A percentile compares a stretch with the other conserved stretches of the same genome.
Conservation (phyloP, 2,888 invertebrate genomes). For the Entomobrya multifasciata region DNA sequence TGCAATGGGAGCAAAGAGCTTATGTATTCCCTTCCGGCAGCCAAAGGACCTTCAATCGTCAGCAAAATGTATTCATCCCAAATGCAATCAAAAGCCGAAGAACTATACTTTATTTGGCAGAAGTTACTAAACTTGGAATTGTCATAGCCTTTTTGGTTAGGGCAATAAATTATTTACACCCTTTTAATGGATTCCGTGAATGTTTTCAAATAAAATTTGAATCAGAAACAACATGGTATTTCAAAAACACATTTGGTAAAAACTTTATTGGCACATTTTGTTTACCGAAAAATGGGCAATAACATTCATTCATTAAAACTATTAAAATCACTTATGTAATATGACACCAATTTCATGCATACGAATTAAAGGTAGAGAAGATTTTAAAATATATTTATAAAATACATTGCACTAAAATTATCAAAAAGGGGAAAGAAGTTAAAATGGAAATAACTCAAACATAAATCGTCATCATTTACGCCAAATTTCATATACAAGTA, state of each 20-base stretch:
- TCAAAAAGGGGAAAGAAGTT: neutral
- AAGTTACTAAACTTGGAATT: slow-evolving; percentile 88
- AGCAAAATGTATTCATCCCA: slow-evolving; percentile 93
- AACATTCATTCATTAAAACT: slow-evolving; percentile 19
- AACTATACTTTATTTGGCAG: slow-evolving; percentile 96
- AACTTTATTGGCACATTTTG: slow-evolving; percentile 67
- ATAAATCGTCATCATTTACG: neutral
- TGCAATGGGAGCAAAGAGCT: slow-evolving; percentile 98
- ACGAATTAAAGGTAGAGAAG: neutral
- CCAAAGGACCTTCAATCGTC: slow-evolving; percentile 85
- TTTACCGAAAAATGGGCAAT: slow-evolving; percentile 33
- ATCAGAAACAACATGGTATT: neutral
- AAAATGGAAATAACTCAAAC: neutral
- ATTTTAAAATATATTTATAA: neutral
- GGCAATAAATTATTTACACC: too few relatives aligned
- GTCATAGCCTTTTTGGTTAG: neutral
- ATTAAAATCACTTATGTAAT: neutral
- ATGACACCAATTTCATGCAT: slow-evolving; percentile 19
- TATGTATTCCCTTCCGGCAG: slow-evolving; percentile 98
- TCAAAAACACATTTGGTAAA: slow-evolving; percentile 20
- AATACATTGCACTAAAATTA: neutral
- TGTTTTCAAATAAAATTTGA: too few relatives aligned
- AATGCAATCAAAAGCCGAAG: slow-evolving; percentile 89
- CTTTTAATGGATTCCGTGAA: too few relatives aligned
- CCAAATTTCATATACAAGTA: neutral